phyloP scores from a whole-genome alignment of 2,113 vertebrate species.

The Ahaetulla prasina region DNA sequence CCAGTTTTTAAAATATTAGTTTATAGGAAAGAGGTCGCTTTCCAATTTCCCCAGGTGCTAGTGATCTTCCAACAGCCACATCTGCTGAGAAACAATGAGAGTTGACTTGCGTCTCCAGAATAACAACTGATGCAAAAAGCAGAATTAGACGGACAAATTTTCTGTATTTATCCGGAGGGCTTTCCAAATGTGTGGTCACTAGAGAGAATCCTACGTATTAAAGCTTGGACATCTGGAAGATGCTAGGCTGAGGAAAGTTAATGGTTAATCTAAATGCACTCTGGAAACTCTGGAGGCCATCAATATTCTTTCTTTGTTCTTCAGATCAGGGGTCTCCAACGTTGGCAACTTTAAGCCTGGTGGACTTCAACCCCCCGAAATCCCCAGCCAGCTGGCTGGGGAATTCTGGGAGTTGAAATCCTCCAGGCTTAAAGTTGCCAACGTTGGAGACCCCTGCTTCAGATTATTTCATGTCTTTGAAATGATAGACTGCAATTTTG shows the following conservation, averaged over 20 bases:
- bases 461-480: not conserved
- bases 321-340: too few species aligned
- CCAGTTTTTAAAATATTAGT: not conserved
- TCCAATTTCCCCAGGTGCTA: not conserved
- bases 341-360: too few species aligned
- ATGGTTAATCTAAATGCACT: too few species aligned
- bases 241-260: not conserved
- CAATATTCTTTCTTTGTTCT: not conserved
- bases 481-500: not conserved
- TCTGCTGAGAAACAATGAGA: not conserved
- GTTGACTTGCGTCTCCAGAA: not conserved
- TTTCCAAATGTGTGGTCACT: not conserved
- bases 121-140: not conserved
- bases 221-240: not conserved
- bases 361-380: too few species aligned
- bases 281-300: not conserved
- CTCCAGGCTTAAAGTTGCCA: too few species aligned
- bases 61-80: not conserved
- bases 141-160: not conserved
- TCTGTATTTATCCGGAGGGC: not conserved
- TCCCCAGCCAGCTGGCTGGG: too few species aligned
- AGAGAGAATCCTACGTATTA: not conserved
- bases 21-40: not conserved
- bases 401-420: too few species aligned
- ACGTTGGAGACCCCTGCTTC: too few species aligned